Conservation (phyloP, 2,113 vertebrate species). For the Hippocampus comes region DNA sequence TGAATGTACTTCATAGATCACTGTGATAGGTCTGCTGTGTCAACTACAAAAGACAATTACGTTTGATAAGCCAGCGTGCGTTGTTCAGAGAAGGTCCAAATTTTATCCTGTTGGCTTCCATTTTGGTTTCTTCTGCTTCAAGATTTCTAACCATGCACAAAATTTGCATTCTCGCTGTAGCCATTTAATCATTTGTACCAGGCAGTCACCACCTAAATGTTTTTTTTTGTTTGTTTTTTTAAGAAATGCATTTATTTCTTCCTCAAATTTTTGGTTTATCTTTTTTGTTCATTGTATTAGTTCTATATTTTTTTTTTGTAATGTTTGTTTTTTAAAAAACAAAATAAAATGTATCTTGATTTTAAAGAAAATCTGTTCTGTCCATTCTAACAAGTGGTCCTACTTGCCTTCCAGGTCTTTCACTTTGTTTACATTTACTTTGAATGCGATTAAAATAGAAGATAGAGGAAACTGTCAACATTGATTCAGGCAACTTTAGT, state of each 20-base stretch:
- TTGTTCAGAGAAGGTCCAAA: constrained; percentile 23
- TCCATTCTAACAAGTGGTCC: neutral
- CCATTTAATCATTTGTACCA: constrained; percentile 5
- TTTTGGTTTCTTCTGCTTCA: constrained; percentile 24
- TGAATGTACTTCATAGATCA: neutral
- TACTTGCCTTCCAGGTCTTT: neutral
- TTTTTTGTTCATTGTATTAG: constrained; percentile 69
- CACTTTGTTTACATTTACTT: neutral
- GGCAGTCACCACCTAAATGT: constrained; percentile 54
- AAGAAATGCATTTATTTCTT: constrained; percentile 5
- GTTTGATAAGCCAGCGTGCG: constrained; percentile 12
- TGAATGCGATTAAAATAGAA: neutral
- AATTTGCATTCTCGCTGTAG: neutral
- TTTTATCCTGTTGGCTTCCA: constrained; percentile 6
- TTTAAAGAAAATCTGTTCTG: constrained; percentile 68
- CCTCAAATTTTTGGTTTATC: constrained; percentile 59
- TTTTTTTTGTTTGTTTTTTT: constrained; percentile 28
- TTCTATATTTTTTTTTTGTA: constrained; percentile 77
- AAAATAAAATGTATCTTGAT: constrained; percentile 82
- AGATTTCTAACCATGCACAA: constrained; percentile 4
- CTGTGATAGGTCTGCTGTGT: constrained; percentile 9
- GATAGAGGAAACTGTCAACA: no score
- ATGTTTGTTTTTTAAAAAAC: constrained; percentile 82
- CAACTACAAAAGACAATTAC: neutral
- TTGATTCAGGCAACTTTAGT: no score